Base-by-base conservation (phyloP, 1,140 invertebrate species). In the Panulirus ornatus region DNA sequence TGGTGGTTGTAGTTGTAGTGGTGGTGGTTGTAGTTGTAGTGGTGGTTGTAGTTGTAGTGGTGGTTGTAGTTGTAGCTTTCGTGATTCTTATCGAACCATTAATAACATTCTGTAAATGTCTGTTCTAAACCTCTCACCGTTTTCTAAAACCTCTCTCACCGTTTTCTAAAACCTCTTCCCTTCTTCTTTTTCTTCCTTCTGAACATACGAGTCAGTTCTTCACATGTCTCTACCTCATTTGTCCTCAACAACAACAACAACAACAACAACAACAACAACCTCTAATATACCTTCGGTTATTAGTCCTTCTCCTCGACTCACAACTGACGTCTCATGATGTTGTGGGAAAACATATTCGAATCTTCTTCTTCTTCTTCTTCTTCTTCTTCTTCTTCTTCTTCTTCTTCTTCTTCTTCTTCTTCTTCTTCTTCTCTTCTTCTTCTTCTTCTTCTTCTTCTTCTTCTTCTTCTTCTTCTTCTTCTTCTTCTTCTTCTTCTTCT, bases 361-460 rank as follows among this genome's bases (percentile, higher is more conserved):
- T 22, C 34, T 70, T 76, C 8, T 76, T 42, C 40, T n/a, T 76
- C 34, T 76, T 9, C 40, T 22, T 36, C 40, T 2, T 42, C 40
- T n/a, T 22, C 73, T 76, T 40, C 34, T 76, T 11, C n/a, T 2
- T 34, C 73, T 34, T 76, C 38, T 76, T 34, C 38, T 76, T 76
- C 34, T 76, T 38, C 38, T 36, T 40, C 30, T 3, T 2, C 9
- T 36, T 76, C 34, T 40, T 38, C 5, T 76, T 38, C 76, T 42
- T 42, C 44, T 51, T 51, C 76, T 34, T 51, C 16, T 79, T 51
- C 44, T 42, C 40, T 42, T 51, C 76, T 27, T 30, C 70, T n/a
- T 27, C 76, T n/a, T 51, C n/a, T 51, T 40, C 6, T 0, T 42
- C 34, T 38, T 76, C 34, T 58, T 5, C 51, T 19, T 5, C 30